Percentiles rank a stretch among this genome's conserved stretches.
Evolutionary conservation across 2,888 invertebrate species (phyloP).

Genomic region (Hoplodrina blanda): DNA sequence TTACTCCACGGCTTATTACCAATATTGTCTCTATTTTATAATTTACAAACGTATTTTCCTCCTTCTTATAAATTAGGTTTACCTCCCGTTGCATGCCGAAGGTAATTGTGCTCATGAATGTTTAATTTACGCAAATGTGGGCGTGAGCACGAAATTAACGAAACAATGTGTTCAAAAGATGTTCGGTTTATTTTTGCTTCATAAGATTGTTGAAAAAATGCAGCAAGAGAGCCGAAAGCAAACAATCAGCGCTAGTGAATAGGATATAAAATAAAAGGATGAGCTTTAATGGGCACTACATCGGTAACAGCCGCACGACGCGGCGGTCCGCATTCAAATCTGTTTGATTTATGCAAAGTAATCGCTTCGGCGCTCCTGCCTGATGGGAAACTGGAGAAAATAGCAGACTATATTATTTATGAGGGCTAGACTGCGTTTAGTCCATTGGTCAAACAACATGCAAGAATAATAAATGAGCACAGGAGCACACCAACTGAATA

Average conservation of each 20-base stretch:
- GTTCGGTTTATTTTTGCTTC: conserved; percentile 21
- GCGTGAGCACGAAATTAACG: conserved; percentile 38
- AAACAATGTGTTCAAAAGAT: conserved; percentile 33
- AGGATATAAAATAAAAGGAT: conserved; percentile 65
- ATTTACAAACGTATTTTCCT: conserved; percentile 28
- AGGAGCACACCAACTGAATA: conserved; percentile 38
- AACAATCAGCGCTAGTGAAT: conserved; percentile 64
- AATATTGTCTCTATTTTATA: conserved; percentile 55
- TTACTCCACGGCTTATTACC: conserved; percentile 62
- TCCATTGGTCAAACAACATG: conserved; percentile 53
- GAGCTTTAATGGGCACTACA: conserved; percentile 74
- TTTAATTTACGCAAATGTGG: conserved; percentile 48
- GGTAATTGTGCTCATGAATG: conserved; percentile 59
- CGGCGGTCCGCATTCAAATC: conserved; percentile 79
- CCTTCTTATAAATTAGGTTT: conserved; percentile 27
- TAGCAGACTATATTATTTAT: conserved; percentile 63
- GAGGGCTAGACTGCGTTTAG: conserved; percentile 54
- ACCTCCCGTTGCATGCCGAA: conserved; percentile 37
- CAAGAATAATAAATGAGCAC: conserved; percentile 47
- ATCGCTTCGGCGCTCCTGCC: conserved; percentile 72
- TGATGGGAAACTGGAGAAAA: conserved; percentile 65
- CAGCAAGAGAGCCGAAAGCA: conserved; percentile 59
- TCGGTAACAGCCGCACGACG: conserved; percentile 72
- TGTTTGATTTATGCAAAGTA: conserved; percentile 82
- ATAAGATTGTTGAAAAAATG: conserved; percentile 42